A percentile compares a stretch with the other conserved stretches of the same genome.
Conservation (phyloP, 2,113 vertebrate species). For the Pterocles burchelli region DNA sequence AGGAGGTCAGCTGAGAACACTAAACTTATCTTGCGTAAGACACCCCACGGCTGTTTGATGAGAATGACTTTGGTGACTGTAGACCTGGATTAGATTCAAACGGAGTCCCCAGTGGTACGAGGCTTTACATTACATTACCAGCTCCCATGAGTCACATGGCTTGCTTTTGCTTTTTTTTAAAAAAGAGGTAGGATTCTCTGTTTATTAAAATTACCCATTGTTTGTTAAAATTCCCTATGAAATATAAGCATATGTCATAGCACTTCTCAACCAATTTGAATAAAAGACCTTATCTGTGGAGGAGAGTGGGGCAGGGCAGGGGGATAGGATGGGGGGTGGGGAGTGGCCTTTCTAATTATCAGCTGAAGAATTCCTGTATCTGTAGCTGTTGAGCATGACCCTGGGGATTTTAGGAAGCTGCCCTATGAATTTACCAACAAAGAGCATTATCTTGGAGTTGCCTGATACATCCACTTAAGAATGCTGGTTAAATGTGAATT, state of each 20-base stretch:
- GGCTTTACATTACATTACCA: not conserved
- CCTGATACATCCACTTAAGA: conserved; percentile 11
- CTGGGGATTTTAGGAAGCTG: conserved; percentile 14
- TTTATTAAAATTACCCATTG: conserved; percentile 29
- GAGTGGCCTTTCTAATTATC: conserved; percentile 1
- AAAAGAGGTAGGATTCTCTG: conserved; percentile 24
- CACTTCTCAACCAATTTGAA: conserved; percentile 42
- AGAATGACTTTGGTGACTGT: conserved; percentile 64
- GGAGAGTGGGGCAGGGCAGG: not conserved
- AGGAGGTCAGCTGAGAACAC: conserved; percentile 65
- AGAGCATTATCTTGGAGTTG: not conserved
- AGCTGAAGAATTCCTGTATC: conserved; percentile 10
- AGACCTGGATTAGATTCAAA: conserved; percentile 64
- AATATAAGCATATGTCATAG: conserved; percentile 52
- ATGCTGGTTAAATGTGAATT: conserved; percentile 21
- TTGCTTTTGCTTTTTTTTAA: not conserved
- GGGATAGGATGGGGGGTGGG: not conserved
- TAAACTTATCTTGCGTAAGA: conserved; percentile 56
- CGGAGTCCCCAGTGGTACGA: not conserved
- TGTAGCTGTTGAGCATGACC: not conserved
- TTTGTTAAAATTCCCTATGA: conserved; percentile 41
- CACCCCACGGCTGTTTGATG: conserved; percentile 47
- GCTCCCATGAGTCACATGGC: not conserved
- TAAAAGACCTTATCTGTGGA: conserved; percentile 19
- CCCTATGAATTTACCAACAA: conserved; percentile 22